These are phyloP conservation scores for Macrotus californicus DNA, from an alignment of 2,113 vertebrate genomes.

Conservation along the genomic window DNA sequence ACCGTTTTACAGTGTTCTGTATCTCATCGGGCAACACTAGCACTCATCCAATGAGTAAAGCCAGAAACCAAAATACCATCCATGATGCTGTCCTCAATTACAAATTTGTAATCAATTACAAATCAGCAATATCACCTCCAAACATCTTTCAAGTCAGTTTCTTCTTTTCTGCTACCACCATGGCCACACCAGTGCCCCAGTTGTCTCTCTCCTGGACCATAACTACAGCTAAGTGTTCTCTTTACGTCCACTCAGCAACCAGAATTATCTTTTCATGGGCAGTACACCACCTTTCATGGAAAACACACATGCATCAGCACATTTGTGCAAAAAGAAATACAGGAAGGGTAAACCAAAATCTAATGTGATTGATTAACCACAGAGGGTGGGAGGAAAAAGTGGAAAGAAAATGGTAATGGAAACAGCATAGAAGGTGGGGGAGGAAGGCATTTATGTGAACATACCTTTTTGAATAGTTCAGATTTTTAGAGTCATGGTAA, in stretches of 20 bases:
- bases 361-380: background rate
- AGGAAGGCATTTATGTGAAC: background rate
- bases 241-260: background rate
- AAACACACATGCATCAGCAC: background rate
- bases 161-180: background rate
- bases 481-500: background rate
- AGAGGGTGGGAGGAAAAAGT: background rate
- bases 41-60: background rate
- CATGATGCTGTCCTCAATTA: background rate
- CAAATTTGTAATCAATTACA: background rate
- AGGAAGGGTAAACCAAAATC: background rate
- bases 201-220: background rate
- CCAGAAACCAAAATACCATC: background rate
- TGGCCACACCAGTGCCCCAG: fast-evolving
- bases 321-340: background rate
- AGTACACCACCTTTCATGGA: background rate
- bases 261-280: background rate
- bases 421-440: background rate
- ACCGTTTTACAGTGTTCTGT: background rate
- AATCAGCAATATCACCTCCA: background rate
- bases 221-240: background rate
- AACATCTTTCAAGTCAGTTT: background rate
- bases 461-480: background rate
- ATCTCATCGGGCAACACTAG: background rate
- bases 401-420: background rate